phyloP scores from a whole-genome alignment of 2,888 invertebrate genomes.

The Incurvaria masculella region DNA sequence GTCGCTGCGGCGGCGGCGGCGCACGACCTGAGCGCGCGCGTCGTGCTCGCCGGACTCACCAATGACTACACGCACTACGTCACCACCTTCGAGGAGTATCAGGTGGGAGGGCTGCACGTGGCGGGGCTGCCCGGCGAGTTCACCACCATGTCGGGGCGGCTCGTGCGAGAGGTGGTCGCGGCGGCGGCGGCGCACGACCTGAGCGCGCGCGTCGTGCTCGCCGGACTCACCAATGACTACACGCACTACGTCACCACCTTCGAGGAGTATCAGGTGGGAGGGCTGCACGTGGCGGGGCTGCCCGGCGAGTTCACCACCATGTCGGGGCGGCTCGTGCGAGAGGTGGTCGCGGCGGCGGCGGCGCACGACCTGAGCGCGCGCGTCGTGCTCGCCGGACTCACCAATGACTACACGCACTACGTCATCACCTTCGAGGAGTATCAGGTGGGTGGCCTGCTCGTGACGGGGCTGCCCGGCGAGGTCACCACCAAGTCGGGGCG shows the following conservation, averaged over 20 bases:
- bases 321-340: conserved; percentile 69
- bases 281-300: conserved; percentile 66
- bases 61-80: conserved; percentile 84
- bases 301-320: conserved; percentile 89
- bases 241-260: conserved; percentile 77
- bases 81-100: conserved; percentile 78
- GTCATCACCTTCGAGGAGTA: conserved; percentile 82
- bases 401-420: conserved; percentile 81
- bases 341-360: conserved; percentile 35
- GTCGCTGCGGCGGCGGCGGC: conserved; percentile 37
- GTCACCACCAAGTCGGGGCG: conserved; percentile 87
- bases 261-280: conserved; percentile 73
- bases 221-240: conserved; percentile 78
- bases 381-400: conserved; percentile 72
- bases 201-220: conserved; percentile 59
- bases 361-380: conserved; percentile 33
- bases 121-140: conserved; percentile 84
- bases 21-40: conserved; percentile 37
- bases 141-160: conserved; percentile 82
- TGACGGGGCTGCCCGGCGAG: conserved; percentile 80
- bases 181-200: conserved; percentile 34
- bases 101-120: conserved; percentile 61
- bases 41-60: conserved; percentile 72
- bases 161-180: conserved; percentile 49
- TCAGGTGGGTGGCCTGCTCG: conserved; percentile 59